Conservation (phyloP, 2,113 vertebrate genomes). For the Mustela lutreola region DNA sequence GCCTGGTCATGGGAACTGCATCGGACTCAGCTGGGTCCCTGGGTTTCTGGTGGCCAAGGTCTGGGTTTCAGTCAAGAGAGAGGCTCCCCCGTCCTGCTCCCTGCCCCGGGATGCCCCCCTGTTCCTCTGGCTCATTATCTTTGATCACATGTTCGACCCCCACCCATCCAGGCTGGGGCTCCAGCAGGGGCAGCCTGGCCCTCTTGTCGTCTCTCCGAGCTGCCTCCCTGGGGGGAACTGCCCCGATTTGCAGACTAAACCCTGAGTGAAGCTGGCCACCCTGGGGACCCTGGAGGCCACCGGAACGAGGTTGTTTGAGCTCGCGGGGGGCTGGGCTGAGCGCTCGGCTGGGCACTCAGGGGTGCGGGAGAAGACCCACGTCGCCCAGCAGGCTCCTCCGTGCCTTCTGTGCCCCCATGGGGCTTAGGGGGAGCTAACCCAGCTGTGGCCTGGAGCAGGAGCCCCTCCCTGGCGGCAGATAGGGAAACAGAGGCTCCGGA, state of each 20-base stretch:
- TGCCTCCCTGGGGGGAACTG: rapidly evolving
- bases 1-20: background rate
- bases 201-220: rapidly evolving
- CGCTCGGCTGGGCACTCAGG: rapidly evolving
- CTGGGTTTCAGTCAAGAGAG: background rate
- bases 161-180: background rate
- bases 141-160: rapidly evolving
- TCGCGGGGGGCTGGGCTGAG: rapidly evolving
- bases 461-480: background rate
- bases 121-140: background rate
- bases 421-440: rapidly evolving
- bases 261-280: rapidly evolving
- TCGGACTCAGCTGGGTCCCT: background rate
- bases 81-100: rapidly evolving
- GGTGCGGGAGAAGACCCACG: rapidly evolving
- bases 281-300: background rate
- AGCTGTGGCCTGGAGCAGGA: rapidly evolving
- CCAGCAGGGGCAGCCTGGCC: rapidly evolving
- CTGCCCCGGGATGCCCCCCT: rapidly evolving
- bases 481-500: background rate
- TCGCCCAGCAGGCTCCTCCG: background rate
- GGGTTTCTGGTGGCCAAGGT: background rate
- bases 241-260: background rate
- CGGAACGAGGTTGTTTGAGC: rapidly evolving
- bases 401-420: background rate